Evolutionary conservation across 2,113 vertebrate genomes (phyloP).

Genomic region (Nanorana parkeri): DNA sequence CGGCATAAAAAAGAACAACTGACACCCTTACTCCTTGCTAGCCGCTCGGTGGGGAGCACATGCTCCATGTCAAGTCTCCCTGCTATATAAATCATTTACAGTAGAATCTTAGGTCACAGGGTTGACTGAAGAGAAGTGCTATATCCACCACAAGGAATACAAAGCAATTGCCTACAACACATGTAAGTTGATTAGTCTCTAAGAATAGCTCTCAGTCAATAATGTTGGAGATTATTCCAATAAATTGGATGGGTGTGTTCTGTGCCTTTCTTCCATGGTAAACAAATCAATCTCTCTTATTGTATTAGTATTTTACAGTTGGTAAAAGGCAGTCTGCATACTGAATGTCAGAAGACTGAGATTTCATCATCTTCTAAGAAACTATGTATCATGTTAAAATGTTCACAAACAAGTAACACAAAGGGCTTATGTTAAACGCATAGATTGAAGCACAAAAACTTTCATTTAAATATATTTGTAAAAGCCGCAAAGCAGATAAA

Average conservation of each 20-base stretch:
- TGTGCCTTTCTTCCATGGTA: not conserved
- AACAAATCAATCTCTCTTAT: slow-evolving; percentile 29
- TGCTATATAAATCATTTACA: slow-evolving; percentile 50
- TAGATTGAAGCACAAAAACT: no score
- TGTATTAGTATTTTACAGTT: slow-evolving; percentile 21
- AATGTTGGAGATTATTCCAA: slow-evolving; percentile 42
- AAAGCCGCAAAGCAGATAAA: no score
- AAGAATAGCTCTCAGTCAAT: slow-evolving; percentile 50
- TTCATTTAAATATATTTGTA: no score
- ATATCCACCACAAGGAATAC: slow-evolving; percentile 31
- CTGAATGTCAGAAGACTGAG: not conserved
- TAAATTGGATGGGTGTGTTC: slow-evolving; percentile 29
- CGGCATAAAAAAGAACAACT: slow-evolving; percentile 29
- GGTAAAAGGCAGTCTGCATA: not conserved
- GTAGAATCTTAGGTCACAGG: slow-evolving; percentile 32
- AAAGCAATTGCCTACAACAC: slow-evolving; percentile 37
- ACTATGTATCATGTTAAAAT: no score
- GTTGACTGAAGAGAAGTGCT: slow-evolving; percentile 19
- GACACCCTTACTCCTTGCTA: slow-evolving; percentile 1
- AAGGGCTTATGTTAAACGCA: no score
- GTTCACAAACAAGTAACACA: no score
- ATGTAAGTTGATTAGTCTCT: slow-evolving; percentile 54
- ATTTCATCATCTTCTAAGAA: not conserved
- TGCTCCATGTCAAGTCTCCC: slow-evolving; percentile 35
- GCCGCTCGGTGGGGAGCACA: slow-evolving; percentile 12